Conservation (phyloP, 1,140 invertebrate genomes). For the Aphelenchoides avenae region DNA sequence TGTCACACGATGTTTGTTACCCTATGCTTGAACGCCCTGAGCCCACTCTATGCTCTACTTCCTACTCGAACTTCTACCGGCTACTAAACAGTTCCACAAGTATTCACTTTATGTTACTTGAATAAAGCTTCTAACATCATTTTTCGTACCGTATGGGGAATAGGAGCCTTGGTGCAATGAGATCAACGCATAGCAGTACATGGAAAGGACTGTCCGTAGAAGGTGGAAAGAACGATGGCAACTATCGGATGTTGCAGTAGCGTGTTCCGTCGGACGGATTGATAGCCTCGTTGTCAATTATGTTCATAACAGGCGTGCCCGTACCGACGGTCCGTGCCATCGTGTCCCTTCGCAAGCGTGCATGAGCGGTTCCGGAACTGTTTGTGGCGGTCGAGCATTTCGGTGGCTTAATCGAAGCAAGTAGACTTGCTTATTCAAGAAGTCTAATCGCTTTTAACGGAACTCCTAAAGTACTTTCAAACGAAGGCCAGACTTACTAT, state of each 20-base stretch:
- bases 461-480: neutral
- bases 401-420: conserved; percentile 48
- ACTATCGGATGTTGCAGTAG: conserved; percentile 50
- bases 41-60: too few relatives aligned
- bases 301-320: conserved; percentile 50
- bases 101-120: neutral
- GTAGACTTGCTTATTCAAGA: neutral
- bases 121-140: neutral
- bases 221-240: conserved; percentile 4
- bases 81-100: neutral
- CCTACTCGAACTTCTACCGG: neutral
- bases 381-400: conserved; percentile 31
- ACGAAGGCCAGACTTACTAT: conserved; percentile 40
- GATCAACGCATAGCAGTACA: neutral
- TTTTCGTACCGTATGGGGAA: conserved; percentile 4
- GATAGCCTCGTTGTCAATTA: conserved; percentile 54
- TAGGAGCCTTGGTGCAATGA: conserved; percentile 3
- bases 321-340: conserved; percentile 30
- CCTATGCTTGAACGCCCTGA: too few relatives aligned
- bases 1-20: too few relatives aligned
- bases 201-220: neutral
- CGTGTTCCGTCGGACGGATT: conserved; percentile 44
- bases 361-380: conserved; percentile 25
- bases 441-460: neutral
- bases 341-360: conserved; percentile 26